A percentile compares a stretch with the other conserved stretches of the same genome.
Evolutionary conservation across 2,888 invertebrate genomes (phyloP).

Genomic region (Aethes cnicana): DNA sequence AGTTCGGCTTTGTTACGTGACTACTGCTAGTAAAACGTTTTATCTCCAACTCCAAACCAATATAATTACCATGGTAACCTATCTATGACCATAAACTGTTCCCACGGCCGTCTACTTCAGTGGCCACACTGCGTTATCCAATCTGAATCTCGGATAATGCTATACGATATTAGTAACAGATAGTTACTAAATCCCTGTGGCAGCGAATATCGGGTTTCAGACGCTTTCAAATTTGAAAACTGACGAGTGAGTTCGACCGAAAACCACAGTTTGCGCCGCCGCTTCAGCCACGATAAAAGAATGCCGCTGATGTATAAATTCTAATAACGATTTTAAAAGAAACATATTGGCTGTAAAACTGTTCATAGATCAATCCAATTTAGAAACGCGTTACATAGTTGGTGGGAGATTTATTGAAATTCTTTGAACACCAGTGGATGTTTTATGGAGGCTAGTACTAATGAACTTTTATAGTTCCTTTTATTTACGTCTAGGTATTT

Average conservation of each 20-base stretch:
- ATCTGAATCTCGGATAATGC: constrained; percentile 46
- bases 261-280: constrained; percentile 48
- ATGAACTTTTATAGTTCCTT: too few species aligned
- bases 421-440: background rate
- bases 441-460: background rate
- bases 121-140: constrained; percentile 59
- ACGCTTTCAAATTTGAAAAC: constrained; percentile 49
- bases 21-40: constrained; percentile 48
- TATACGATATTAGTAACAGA: constrained; percentile 31
- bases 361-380: constrained; percentile 15
- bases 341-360: constrained; percentile 9
- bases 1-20: constrained; percentile 45
- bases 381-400: constrained; percentile 13
- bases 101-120: constrained; percentile 71
- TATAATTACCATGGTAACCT: constrained; percentile 56
- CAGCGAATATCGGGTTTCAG: constrained; percentile 59
- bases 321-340: constrained; percentile 6
- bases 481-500: too few species aligned
- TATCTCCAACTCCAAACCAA: constrained; percentile 46
- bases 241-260: constrained; percentile 61
- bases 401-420: constrained; percentile 12
- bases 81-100: constrained; percentile 54
- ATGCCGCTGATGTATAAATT: constrained; percentile 12
- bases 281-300: constrained; percentile 15
- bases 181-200: constrained; percentile 49